A percentile compares a stretch with the other conserved stretches of the same genome.
phyloP scores from a whole-genome alignment of 2,113 vertebrate genomes.

The Nematolebias whitei region DNA sequence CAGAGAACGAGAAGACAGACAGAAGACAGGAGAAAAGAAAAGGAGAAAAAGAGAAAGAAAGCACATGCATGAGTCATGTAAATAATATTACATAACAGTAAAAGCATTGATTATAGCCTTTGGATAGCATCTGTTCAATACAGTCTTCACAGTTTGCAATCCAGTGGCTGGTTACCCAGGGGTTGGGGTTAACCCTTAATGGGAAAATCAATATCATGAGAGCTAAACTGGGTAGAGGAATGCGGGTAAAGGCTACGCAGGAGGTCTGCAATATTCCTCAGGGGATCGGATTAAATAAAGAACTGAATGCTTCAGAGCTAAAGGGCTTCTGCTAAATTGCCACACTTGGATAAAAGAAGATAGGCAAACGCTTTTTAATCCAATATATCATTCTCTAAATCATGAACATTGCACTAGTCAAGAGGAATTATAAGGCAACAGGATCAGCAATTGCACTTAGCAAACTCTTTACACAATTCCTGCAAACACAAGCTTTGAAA shows the following conservation, averaged over 20 bases:
- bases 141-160: constrained; percentile 68
- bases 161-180: constrained; percentile 73
- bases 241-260: constrained; percentile 73
- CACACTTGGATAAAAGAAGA: constrained; percentile 66
- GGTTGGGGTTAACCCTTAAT: constrained; percentile 79
- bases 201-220: constrained; percentile 78
- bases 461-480: background rate
- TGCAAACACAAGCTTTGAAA: constrained; percentile 10
- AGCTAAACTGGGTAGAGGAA: constrained; percentile 79
- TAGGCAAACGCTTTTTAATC: constrained; percentile 57
- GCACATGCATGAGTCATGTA: constrained; percentile 65
- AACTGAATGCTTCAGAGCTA: constrained; percentile 72
- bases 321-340: constrained; percentile 75
- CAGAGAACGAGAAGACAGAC: constrained; percentile 40
- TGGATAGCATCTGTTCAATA: constrained; percentile 74
- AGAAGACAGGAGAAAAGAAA: constrained; percentile 27
- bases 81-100: constrained; percentile 75
- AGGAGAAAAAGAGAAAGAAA: constrained; percentile 34
- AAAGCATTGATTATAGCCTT: constrained; percentile 72
- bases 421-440: constrained; percentile 20
- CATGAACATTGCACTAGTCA: constrained; percentile 29
- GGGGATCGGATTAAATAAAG: constrained; percentile 78
- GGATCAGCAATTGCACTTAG: background rate
- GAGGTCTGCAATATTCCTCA: constrained; percentile 78
- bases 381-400: constrained; percentile 38